A percentile compares a stretch with the other conserved stretches of the same genome.
Conservation (phyloP, 2,113 vertebrate species). For the Dolichotis patagonum region DNA sequence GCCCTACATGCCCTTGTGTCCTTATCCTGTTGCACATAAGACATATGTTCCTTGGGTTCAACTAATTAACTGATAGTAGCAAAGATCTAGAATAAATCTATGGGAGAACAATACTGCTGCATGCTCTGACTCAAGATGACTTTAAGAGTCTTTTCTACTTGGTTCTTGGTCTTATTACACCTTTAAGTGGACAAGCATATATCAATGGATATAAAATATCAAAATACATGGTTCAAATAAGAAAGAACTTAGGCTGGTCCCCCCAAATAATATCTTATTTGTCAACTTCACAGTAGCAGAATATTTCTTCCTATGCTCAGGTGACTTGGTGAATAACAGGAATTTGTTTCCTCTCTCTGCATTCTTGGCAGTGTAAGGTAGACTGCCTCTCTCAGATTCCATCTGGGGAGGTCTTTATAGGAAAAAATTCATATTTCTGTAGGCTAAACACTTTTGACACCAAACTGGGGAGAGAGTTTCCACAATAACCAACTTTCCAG, state of each 20-base stretch:
- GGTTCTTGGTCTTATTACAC: conserved; percentile 90
- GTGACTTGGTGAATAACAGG: conserved; percentile 80
- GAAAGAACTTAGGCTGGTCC: conserved; percentile 93
- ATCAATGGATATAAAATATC: conserved; percentile 94
- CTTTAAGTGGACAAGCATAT: conserved; percentile 90
- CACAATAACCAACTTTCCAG: not conserved
- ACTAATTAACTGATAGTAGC: too few relatives aligned
- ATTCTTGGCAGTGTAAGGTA: not conserved
- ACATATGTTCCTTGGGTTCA: not conserved
- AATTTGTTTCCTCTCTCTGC: not conserved
- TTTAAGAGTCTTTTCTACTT: fast-evolving
- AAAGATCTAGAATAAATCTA: not conserved
- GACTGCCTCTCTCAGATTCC: not conserved
- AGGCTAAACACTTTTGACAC: not conserved
- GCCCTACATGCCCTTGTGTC: not conserved
- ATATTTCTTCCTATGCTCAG: conserved; percentile 92
- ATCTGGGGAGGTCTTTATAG: not conserved
- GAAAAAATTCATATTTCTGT: not conserved
- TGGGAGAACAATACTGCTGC: not conserved
- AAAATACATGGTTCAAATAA: conserved; percentile 93
- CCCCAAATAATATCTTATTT: conserved; percentile 95
- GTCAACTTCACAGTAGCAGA: conserved; percentile 94
- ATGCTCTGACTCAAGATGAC: not conserved
- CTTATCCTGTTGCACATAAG: not conserved
- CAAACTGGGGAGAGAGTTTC: not conserved